phyloP scores from a whole-genome alignment of 2,888 invertebrate species.

The Taphrorychus bicolor region DNA sequence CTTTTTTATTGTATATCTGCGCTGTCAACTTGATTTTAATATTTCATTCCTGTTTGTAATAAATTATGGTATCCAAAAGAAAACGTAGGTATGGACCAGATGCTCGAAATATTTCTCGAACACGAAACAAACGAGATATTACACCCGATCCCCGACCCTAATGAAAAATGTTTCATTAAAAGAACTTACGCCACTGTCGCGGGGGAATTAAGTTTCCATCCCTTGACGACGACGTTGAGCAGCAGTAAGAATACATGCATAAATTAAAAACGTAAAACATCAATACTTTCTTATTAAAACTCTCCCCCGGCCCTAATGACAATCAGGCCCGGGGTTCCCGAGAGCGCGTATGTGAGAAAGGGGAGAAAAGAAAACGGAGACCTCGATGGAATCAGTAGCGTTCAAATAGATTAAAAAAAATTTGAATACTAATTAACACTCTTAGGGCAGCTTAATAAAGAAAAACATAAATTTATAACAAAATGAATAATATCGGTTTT shows the following conservation, averaged over 20 bases:
- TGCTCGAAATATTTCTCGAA: too few species aligned
- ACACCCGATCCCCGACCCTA: background rate
- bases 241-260: conserved; percentile 56
- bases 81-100: too few species aligned
- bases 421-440: too few species aligned
- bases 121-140: background rate
- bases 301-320: conserved; percentile 56
- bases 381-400: conserved; percentile 42
- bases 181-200: conserved; percentile 38
- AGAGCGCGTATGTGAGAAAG: conserved; percentile 46
- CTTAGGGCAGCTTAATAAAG: too few species aligned
- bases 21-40: too few species aligned
- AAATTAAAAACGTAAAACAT: conserved; percentile 58
- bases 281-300: conserved; percentile 58
- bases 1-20: too few species aligned
- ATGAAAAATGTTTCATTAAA: conserved; percentile 39
- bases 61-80: too few species aligned
- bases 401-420: conserved; percentile 2
- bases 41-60: too few species aligned
- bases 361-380: conserved; percentile 52
- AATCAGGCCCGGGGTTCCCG: conserved; percentile 42
- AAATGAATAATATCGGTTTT: too few species aligned
- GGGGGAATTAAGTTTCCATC: conserved; percentile 41
- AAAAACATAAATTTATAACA: too few species aligned
- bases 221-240: conserved; percentile 36